Conservation (phyloP, 2,888 invertebrate genomes). For the Oegoconia quadripuncta region DNA sequence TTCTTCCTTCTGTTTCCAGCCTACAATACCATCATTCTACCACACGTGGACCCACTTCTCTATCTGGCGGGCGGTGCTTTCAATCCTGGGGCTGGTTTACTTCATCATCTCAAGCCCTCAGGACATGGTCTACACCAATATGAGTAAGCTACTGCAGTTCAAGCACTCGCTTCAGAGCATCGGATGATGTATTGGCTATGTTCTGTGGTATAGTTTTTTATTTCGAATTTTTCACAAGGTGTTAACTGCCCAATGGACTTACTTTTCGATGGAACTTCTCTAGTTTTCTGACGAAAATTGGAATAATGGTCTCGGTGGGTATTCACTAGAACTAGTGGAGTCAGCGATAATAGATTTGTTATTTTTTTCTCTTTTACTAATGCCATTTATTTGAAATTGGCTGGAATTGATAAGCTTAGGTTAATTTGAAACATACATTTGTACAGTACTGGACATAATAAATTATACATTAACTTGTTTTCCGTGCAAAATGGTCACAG, state of each 20-base stretch:
- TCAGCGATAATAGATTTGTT: no score
- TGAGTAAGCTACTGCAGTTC: conserved; percentile 65
- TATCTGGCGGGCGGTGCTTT: conserved; percentile 79
- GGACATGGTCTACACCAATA: conserved; percentile 72
- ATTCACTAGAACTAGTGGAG: no score
- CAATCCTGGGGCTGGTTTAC: conserved; percentile 77
- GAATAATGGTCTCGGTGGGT: not conserved
- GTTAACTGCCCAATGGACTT: not conserved
- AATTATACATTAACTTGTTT: no score
- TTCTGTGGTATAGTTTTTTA: not conserved
- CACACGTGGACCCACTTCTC: conserved; percentile 81
- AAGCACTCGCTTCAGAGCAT: conserved; percentile 70
- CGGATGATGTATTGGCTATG: conserved; percentile 49
- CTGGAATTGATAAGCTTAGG: no score
- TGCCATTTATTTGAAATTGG: no score
- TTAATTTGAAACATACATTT: no score
- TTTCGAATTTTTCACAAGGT: not conserved
- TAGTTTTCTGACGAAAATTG: not conserved
- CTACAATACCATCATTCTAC: conserved; percentile 72
- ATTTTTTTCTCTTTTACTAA: no score
- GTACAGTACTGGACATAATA: no score
- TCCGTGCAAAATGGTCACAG: no score
- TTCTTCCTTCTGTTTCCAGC: conserved; percentile 50
- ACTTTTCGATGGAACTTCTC: not conserved
- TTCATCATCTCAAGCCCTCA: conserved; percentile 76